Evolutionary conservation across 2,888 invertebrate genomes (phyloP), one percentile per base, ranked within the genome.

Genomic region (Archaeoteleia sp.): DNA sequence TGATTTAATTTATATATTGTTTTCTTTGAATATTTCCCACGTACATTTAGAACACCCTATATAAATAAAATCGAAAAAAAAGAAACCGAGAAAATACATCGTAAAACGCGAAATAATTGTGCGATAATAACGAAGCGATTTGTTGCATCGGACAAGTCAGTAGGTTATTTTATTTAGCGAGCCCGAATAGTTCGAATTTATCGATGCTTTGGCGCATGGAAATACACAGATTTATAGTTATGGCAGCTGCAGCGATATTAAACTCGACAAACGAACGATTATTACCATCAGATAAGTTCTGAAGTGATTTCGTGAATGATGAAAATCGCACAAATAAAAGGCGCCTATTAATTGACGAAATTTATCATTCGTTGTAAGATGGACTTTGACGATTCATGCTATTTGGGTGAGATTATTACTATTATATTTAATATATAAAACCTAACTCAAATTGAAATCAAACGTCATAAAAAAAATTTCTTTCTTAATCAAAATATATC

Each of bases 91-190:
- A 49, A 35, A 23, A 39, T n/a, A 6, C 12, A 9, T 12, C 37
- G 37, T 37, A 15, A 37, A 37, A 15, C 17, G 37, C 15, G 37
- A 15, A 15, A 37, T 37, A 37, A 37, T 37, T 37, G 37, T 15
- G 15, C 37, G 37, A 34, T 34, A 39, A 37, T 39, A 30, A 9
- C 8, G 15, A 9, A 1, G 5, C 27, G 37, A 49, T 49, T 37
- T 39, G 23, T 48, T 27, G 25, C 34, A 2, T 13, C 34, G 5
- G 5, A 20, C 20, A 20, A 20, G 20, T 20, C 20, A 5, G 20
- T 20, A 20, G 34, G 34, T 34, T 10, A 34, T 34, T n/a, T 34
- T 34, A 34, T 34, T 34, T 34, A 6, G n/a, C 13, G 34, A 34
- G 34, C 12, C 14, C 9, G 34, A 34, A 34, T 34, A 34, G 34